A percentile compares a stretch with the other conserved stretches of the same genome.
phyloP scores from a whole-genome alignment of 2,113 vertebrate species.

The Leucosticte australis region DNA sequence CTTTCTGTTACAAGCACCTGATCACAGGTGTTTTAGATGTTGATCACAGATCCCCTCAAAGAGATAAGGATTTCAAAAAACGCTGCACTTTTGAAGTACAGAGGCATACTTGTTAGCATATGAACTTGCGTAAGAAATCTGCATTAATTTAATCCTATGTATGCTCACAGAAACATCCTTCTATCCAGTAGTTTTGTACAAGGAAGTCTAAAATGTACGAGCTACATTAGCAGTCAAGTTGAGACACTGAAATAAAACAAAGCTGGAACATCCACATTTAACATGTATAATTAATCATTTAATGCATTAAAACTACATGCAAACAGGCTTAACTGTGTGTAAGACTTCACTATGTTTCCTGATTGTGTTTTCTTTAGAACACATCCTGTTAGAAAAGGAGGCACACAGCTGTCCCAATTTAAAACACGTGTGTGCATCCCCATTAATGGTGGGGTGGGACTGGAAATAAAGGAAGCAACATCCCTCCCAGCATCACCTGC shows the following conservation, averaged over 20 bases:
- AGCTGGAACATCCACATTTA: neutral
- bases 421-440: neutral
- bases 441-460: neutral
- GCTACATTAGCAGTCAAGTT: neutral
- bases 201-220: neutral
- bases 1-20: slow-evolving; percentile 18
- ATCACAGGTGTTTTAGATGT: slow-evolving; percentile 31
- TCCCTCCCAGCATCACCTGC: neutral
- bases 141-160: neutral
- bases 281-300: neutral
- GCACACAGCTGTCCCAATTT: neutral
- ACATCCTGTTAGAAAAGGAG: neutral
- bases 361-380: neutral
- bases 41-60: slow-evolving; percentile 24
- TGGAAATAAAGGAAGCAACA: neutral
- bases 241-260: neutral
- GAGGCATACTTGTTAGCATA: neutral
- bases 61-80: slow-evolving; percentile 43
- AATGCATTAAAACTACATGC: neutral
- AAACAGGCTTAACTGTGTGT: neutral
- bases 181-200: neutral
- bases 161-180: neutral
- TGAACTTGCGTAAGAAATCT: neutral
- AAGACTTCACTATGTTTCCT: neutral
- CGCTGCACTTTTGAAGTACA: slow-evolving; percentile 26